Base-by-base conservation (phyloP, 2,888 invertebrate species). In the Ditula angustiorana region DNA sequence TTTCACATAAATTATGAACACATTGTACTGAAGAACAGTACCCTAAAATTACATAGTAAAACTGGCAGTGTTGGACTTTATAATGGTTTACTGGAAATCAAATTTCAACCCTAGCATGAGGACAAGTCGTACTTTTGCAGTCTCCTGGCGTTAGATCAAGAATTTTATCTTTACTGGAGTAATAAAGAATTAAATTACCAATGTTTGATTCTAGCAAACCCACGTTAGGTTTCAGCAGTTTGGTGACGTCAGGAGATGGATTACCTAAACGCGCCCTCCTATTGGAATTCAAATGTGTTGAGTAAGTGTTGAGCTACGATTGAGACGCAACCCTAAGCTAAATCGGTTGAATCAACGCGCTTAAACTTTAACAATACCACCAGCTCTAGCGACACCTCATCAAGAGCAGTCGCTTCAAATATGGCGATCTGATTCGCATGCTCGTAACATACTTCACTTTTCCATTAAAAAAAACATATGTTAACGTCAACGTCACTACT, bases 101-200 rank as follows among this genome's bases (percentile, higher is more conserved):
- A 41, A 19, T 19, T 41, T 41, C 19, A 41, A 41, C 41, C 41
- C 41, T 41, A 41, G 41, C 41, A 19, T 8, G 41, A 5, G 13
- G 10, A 41, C 16, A 7, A 41, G 8, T 41, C 19, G 41, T 41
- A 19, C 7, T 41, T 3, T 19, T 41, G 8, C 41, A 41, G 41
- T 41, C 8, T 41, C 19, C 19, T 41, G 41, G 41, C 41, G 41
- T 19, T 41, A 41, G 41, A 41, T 19, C 41, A 41, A 41, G 41
- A 41, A 41, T 41, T 41, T 41, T 41, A 41, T 41, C 41, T 41
- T 41, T 41, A 41, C 19, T 41, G 41, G 41, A 41, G 41, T 41
- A 41, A 41, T 41, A 41, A 41, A 41, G 19, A 41, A 41, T 19
- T 19, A 41, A 41, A 41, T 19, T 19, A 19, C 41, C 41, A 41